These are phyloP conservation scores for Torymus texanus DNA, from an alignment of 2,888 invertebrate species.

Conservation along the genomic window DNA sequence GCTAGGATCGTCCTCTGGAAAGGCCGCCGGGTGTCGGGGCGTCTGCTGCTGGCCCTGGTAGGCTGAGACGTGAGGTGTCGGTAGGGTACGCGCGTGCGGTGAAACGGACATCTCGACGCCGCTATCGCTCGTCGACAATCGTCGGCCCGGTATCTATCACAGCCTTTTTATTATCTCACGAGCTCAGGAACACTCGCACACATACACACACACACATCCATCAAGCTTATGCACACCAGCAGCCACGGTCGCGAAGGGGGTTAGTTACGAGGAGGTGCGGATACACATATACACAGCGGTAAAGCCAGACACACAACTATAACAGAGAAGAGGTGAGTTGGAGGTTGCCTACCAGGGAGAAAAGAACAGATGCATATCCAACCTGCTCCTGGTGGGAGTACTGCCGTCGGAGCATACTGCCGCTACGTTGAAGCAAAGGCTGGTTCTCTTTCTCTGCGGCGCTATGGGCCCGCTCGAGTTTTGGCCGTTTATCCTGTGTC, in stretches of 20 bases:
- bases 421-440: conserved; percentile 84
- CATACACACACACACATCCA: not conserved
- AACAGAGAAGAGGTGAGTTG: too few relatives aligned
- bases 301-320: too few relatives aligned
- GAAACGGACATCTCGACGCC: conserved; percentile 76
- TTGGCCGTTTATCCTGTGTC: conserved; percentile 87
- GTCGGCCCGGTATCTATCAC: conserved; percentile 74
- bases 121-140: conserved; percentile 78
- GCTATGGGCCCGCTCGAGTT: conserved; percentile 89
- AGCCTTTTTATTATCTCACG: too few relatives aligned
- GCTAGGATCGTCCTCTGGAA: conserved; percentile 81
- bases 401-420: conserved; percentile 86
- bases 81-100: conserved; percentile 71
- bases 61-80: conserved; percentile 70
- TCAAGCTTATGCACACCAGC: not conserved
- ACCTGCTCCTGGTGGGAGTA: conserved; percentile 89
- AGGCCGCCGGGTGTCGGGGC: conserved; percentile 73
- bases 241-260: too few relatives aligned
- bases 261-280: too few relatives aligned
- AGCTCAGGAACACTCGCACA: too few relatives aligned
- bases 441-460: conserved; percentile 92
- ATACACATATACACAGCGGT: too few relatives aligned
- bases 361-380: too few relatives aligned
- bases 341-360: too few relatives aligned
- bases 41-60: conserved; percentile 66